Base-by-base conservation (phyloP, 1,140 invertebrate genomes). In the Psilanteris sp. region DNA sequence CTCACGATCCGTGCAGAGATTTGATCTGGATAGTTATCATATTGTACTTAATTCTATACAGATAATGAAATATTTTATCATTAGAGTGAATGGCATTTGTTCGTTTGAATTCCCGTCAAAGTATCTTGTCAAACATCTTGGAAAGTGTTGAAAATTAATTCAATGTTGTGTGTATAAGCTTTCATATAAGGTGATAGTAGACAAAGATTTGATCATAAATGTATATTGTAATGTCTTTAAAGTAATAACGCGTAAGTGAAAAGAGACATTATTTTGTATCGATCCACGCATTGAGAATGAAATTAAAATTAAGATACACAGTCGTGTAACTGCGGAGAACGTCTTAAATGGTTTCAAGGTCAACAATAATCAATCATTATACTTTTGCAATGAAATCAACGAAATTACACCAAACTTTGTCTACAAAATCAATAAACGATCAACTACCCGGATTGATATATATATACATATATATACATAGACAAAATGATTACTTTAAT, bases 351-450 rank as follows among this genome's bases (percentile, higher is more conserved):
- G n/a, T 20, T 20, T 20, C 6, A 20, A 20, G 18, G 18, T 20
- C 3, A 20, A 20, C 18, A 20, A 26, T 26, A 7, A 5, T 20
- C 18, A 20, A 20, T 20, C 6, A 20, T n/a, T n/a, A n/a, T n/a
- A n/a, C n/a, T 8, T 26, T n/a, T 18, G 15, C 13, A 37, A 54
- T 0, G 3, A 54, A 9, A 10, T 41, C 36, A 55, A 55, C 52
- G 52, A 55, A 55, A 29, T 31, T 8, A 55, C 52, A 41, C 52
- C 52, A 55, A 55, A 55, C 36, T 54, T 54, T 52, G 32, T 52
- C 22, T 54, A 54, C 50, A 7, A 29, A 16, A 29, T 44, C 16
- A 44, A 10, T 18, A 6, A 31, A 24, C 6, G 7, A 5, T 24
- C 14, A 26, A 24, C 11, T 3, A 14, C 13, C 2, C 11, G 8